Evolutionary conservation across 2,797 vertebrate species (phyloP).

Genomic region (Gymnothorax reevesii): DNA sequence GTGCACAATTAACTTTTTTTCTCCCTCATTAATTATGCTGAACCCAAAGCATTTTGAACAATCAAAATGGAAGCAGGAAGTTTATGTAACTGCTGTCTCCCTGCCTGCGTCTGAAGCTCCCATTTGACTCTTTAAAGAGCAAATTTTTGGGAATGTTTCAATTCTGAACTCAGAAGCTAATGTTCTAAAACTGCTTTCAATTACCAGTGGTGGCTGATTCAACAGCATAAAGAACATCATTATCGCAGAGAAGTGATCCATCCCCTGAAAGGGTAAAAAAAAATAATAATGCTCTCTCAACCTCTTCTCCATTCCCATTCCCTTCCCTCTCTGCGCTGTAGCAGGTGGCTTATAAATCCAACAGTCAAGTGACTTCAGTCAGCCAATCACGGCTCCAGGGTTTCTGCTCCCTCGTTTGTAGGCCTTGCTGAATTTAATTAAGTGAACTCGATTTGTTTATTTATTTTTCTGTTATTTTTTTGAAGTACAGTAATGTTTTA

Average conservation of each 20-base stretch:
- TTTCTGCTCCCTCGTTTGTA: slow-evolving; percentile 44
- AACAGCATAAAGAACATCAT: no score
- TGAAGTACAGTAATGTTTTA: slow-evolving; percentile 53
- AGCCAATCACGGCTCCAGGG: slow-evolving; percentile 59
- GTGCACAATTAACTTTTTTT: background rate
- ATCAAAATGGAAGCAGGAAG: background rate
- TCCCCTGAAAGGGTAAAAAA: no score
- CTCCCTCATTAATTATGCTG: background rate
- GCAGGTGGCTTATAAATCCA: background rate
- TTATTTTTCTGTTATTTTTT: slow-evolving; percentile 43
- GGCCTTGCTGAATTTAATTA: slow-evolving; percentile 47
- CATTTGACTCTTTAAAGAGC: background rate
- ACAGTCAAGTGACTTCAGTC: background rate
- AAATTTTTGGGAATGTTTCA: no score
- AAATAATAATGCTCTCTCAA: no score
- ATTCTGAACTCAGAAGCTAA: no score
- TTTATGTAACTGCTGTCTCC: background rate
- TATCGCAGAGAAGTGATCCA: no score
- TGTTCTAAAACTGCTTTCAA: no score
- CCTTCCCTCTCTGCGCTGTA: background rate
- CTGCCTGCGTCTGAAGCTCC: background rate
- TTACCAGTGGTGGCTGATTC: no score
- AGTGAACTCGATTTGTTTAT: slow-evolving; percentile 43
- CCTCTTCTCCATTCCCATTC: background rate
- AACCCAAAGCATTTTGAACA: slow-evolving; percentile 13